Base-by-base conservation (phyloP, 2,888 invertebrate genomes). In the Ctena decussata region DNA sequence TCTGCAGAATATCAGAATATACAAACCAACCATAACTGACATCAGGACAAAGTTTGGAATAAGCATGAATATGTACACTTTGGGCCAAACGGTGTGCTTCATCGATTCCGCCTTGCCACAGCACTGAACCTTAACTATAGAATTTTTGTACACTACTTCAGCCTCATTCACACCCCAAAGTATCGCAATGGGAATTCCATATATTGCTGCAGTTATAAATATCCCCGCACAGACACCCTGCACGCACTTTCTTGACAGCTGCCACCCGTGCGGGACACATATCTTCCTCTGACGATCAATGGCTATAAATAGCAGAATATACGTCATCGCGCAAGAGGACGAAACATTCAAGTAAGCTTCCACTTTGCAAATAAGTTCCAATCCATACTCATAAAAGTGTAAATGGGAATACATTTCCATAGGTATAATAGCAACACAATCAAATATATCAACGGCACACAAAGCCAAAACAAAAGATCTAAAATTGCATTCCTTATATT, bases 401-500 rank as follows among this genome's bases (percentile, higher is more conserved):
- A 70, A 5, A 8, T 70, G 70, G 5, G 70, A 37, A 30, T 37
- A 70, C 35, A 70, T 70, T 37, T 70, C 41, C 70, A 70, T 70
- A 12, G 70, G 70, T 12, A 70, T n/a, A 37, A 41, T 41, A 24
- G 70, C n/a, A 37, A 41, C 70, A 70, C 70, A 70, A 24, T 41
- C 70, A 21, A 70, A 39, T 5, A 70, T 39, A 24, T 70, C 70
- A 41, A 70, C 39, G 21, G 41, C 70, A 24, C 70, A 70, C 24
- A 70, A 37, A 8, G 39, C 70, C 37, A 70, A 24, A 3, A 70
- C 70, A 70, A 70, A 70, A 3, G 39, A 37, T 70, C 70, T 37
- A 24, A 70, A 70, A 30, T 70, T 70, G 70, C 70, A 70, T 70
- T 41, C 41, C n/a, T 70, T 70, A 24, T 70, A 70, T 70, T 41